Base-by-base conservation (phyloP, 64 coral and sea anemone species). In the Actinia equina region DNA sequence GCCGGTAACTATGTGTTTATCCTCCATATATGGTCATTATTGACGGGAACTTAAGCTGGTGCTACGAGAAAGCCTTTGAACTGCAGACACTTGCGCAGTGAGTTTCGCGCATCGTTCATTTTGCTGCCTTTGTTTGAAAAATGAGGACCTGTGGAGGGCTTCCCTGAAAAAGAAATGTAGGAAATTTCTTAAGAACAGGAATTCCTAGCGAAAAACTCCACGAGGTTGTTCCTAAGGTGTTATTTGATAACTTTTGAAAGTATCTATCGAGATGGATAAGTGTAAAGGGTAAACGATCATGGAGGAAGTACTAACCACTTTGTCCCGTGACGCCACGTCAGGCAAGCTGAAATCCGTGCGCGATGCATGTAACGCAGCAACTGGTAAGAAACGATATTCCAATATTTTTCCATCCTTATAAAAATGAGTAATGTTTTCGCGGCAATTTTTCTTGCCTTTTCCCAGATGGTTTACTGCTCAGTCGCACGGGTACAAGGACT, bases 301-400 rank as follows among this genome's bases (percentile, higher is more conserved):
- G 94, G 94, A 97, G 81, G 94, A 97, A 78, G 86, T 97, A 17
- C 86, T 97, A 45, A 88, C 64, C 54, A 82, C 74, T 12, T 69
- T 97, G 17, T 85, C 85, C 26, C 88, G 89, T 53, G 94, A 97
- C 77, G 94, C 94, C 94, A 97, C 94, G 94, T 97, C 94, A 62
- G 87, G 88, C 11, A 97, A 97, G 81, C 71, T 83, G 22, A 97
- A 93, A 79, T 77, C 85, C 42, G 89, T 97, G 5, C 88, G 94
- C 9, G 94, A 97, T 55, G 94, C 94, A 26, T 97, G 94, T 88
- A 91, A 83, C 59, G 81, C 88, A 12, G 91, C 94, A 17, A 90
- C 94, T 44, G 94, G 94, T 97, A 85, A 93, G 91, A 77, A 77
- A 53, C 77, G 53, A 11, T 41, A 74, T 74, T 13, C 3, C 23